Evolutionary conservation across 2,888 invertebrate genomes (phyloP).

Genomic region (Petrophora chlorosata): DNA sequence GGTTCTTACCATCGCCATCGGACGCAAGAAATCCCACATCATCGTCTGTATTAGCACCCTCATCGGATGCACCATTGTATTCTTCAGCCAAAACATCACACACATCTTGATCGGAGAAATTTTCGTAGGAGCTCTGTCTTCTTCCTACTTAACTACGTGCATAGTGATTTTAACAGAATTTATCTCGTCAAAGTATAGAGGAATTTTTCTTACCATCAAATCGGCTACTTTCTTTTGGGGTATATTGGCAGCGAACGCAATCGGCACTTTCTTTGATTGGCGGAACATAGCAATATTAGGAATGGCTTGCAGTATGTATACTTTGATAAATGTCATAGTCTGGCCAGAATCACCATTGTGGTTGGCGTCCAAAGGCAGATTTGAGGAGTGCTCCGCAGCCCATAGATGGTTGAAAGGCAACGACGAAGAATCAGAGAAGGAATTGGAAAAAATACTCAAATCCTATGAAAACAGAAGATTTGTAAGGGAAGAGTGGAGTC

Average conservation of each 20-base stretch:
- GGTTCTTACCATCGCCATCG: slow-evolving; percentile 23
- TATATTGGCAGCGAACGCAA: slow-evolving; percentile 40
- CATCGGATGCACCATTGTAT: slow-evolving; percentile 30
- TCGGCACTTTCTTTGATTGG: slow-evolving; percentile 46
- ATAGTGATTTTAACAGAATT: slow-evolving; percentile 43
- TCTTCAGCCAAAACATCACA: slow-evolving; percentile 32
- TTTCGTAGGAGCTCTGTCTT: slow-evolving; percentile 31
- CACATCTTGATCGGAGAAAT: slow-evolving; percentile 42
- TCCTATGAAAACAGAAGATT: slow-evolving; percentile 23
- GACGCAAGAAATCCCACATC: slow-evolving; percentile 35
- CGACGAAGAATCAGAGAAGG: slow-evolving; percentile 34
- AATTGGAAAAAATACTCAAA: slow-evolving; percentile 37
- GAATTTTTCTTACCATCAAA: slow-evolving; percentile 44
- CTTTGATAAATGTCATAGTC: slow-evolving; percentile 23
- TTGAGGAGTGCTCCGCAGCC: slow-evolving; percentile 44
- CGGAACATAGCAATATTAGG: slow-evolving; percentile 36
- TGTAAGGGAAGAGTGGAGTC: not conserved
- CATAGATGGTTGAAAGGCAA: slow-evolving; percentile 49
- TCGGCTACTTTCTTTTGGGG: slow-evolving; percentile 43
- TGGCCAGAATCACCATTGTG: slow-evolving; percentile 52
- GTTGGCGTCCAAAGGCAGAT: slow-evolving; percentile 48
- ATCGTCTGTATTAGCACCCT: slow-evolving; percentile 21
- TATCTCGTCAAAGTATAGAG: slow-evolving; percentile 42
- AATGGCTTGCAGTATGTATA: slow-evolving; percentile 31
- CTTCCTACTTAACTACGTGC: slow-evolving; percentile 25